These are phyloP conservation scores for Tiliacea aurago DNA, from an alignment of 2,888 invertebrate species.

Conservation along the genomic window DNA sequence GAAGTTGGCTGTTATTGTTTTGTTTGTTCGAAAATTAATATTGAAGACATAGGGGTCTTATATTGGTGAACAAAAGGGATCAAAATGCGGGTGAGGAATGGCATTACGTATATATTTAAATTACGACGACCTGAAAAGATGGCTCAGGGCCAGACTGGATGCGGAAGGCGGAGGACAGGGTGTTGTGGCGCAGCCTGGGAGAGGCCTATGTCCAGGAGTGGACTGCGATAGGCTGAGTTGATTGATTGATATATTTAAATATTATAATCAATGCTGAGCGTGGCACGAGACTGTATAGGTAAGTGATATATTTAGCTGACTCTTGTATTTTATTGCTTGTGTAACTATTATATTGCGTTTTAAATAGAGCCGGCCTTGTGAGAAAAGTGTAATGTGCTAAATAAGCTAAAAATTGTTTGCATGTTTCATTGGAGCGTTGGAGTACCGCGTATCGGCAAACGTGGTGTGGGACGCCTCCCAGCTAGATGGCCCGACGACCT, in stretches of 20 bases:
- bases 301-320: not conserved
- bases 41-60: not conserved
- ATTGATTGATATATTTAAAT: no score
- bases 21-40: not conserved
- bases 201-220: no score
- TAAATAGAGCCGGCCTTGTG: not conserved
- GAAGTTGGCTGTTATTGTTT: conserved; percentile 6
- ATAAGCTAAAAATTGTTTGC: no score
- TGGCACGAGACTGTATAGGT: not conserved
- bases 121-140: no score
- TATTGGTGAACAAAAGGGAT: not conserved
- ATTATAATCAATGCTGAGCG: not conserved
- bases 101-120: not conserved
- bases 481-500: no score
- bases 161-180: no score
- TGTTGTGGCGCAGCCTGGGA: no score
- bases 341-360: not conserved
- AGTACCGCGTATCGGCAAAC: no score
- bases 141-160: no score
- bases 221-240: no score
- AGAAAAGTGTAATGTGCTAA: not conserved
- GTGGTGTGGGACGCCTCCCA: no score
- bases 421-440: no score
- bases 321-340: not conserved
- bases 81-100: not conserved